These are phyloP conservation scores for Sitobion miscanthi DNA, from an alignment of 1,140 invertebrate genomes.

Conservation along the genomic window DNA sequence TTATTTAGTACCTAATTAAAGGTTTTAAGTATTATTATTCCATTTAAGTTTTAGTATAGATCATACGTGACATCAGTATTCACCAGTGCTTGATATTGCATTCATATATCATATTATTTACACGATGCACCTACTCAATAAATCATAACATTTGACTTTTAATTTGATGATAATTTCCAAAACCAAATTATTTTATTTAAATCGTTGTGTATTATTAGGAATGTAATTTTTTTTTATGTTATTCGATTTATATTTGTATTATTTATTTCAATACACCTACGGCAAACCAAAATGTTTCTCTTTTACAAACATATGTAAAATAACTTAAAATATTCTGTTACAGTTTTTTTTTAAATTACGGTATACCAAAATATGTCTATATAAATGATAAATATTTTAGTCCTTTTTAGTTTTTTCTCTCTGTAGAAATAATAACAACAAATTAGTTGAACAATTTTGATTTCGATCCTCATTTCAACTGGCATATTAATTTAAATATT, in stretches of 20 bases:
- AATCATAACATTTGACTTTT: neutral
- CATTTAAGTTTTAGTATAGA: neutral
- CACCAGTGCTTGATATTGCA: neutral
- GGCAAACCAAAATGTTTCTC: neutral
- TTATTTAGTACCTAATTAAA: neutral
- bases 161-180: neutral
- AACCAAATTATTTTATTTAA: neutral
- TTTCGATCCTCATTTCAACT: neutral
- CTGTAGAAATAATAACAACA: neutral
- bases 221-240: neutral
- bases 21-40: neutral
- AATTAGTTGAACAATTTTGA: neutral
- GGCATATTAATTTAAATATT: constrained; percentile 14
- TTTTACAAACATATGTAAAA: constrained; percentile 17
- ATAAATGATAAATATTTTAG: neutral
- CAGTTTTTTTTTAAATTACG: neutral
- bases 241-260: neutral
- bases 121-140: neutral
- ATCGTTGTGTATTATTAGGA: neutral
- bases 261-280: neutral
- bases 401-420: neutral
- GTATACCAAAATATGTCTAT: neutral
- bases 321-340: constrained; percentile 10
- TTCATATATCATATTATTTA: neutral
- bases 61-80: neutral